Conservation (phyloP, 2,113 vertebrate genomes). For the Calcarius ornatus region DNA sequence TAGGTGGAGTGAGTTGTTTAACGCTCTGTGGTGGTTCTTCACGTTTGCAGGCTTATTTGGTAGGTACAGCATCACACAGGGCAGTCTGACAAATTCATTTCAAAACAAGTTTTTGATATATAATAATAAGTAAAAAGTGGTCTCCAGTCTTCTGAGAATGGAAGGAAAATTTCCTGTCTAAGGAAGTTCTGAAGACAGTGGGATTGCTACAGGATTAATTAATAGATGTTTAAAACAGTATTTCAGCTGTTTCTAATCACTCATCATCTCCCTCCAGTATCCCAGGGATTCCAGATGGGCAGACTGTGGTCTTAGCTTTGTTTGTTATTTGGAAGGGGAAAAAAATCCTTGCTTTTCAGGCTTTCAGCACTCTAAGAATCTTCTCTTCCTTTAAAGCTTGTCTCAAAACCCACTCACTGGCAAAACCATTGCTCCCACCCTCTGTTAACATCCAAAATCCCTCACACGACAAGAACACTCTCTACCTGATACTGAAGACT, state of each 20-base stretch:
- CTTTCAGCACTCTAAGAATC: background rate
- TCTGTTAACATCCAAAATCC: background rate
- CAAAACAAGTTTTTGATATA: background rate
- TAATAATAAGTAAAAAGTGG: background rate
- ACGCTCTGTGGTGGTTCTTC: background rate
- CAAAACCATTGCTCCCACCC: background rate
- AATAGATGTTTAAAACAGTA: background rate
- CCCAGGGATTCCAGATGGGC: background rate
- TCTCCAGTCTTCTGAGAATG: background rate
- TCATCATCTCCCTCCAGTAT: background rate
- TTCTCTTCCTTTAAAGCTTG: background rate
- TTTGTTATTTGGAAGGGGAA: background rate
- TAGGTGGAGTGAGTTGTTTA: background rate
- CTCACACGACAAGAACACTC: background rate
- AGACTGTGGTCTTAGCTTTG: background rate
- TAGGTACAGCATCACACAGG: background rate
- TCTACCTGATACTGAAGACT: background rate
- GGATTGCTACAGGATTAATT: slow-evolving; percentile 15
- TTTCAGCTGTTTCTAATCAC: slow-evolving; percentile 36
- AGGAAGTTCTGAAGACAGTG: slow-evolving; percentile 1
- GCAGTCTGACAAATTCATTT: background rate
- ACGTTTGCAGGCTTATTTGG: background rate
- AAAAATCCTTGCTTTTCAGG: background rate
- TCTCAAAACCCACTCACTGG: background rate
- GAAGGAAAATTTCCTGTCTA: background rate